These are phyloP conservation scores for Ptyas mucosa DNA, from an alignment of 2,113 vertebrate species.

Conservation along the genomic window DNA sequence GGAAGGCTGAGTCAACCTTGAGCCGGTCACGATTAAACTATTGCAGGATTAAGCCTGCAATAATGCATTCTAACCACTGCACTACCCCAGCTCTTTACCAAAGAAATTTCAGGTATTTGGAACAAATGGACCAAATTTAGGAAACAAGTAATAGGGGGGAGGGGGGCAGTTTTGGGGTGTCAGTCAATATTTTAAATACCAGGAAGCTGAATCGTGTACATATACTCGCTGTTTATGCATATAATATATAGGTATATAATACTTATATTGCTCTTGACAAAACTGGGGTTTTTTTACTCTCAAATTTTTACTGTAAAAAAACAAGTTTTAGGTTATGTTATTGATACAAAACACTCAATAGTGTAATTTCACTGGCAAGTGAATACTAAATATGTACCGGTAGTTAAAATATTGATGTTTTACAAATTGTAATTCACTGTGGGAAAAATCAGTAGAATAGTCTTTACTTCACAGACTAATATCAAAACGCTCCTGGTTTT, in stretches of 20 bases:
- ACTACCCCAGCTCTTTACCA: neutral
- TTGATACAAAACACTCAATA: neutral
- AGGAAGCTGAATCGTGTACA: neutral
- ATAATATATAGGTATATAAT: too few species aligned
- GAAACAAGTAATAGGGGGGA: neutral
- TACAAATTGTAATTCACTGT: neutral
- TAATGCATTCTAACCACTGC: too few species aligned
- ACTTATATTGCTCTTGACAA: neutral
- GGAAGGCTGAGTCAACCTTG: too few species aligned
- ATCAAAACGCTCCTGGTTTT: neutral
- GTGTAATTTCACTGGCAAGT: neutral
- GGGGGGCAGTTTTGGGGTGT: fast-evolving
- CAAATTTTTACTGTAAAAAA: neutral
- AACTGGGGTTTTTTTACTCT: neutral
- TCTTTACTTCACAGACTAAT: neutral
- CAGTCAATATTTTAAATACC: neutral
- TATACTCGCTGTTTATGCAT: neutral
- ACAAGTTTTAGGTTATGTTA: neutral
- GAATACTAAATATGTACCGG: neutral
- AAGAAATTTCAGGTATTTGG: neutral
- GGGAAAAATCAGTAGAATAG: neutral
- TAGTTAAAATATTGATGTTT: neutral
- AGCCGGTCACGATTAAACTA: too few species aligned
- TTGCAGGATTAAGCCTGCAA: too few species aligned
- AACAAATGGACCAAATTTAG: constrained; percentile 13